Conservation (phyloP, 2,797 vertebrate species). For the Allobates femoralis region DNA sequence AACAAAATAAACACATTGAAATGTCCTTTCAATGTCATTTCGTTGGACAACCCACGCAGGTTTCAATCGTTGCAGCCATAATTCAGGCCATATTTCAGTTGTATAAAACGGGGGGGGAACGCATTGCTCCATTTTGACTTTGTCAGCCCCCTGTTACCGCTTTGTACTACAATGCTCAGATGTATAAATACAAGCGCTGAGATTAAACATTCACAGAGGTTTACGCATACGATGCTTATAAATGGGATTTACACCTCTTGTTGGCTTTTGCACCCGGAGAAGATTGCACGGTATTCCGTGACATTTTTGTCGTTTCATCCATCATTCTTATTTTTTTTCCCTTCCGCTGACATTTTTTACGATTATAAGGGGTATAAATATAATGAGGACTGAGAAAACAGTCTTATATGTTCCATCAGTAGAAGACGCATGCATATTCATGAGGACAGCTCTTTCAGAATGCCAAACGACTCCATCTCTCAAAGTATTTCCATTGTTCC, state of each 20-base stretch:
- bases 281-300: background rate
- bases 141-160: background rate
- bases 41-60: too few species aligned
- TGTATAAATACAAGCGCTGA: background rate
- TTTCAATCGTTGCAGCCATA: too few species aligned
- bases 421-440: conserved; percentile 29
- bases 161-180: background rate
- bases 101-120: too few species aligned
- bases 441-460: background rate
- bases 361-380: conserved; percentile 30
- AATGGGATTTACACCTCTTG: background rate
- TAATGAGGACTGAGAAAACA: conserved; percentile 24
- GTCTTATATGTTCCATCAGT: conserved; percentile 1
- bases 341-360: background rate
- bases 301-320: conserved; percentile 2
- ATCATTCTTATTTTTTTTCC: conserved; percentile 16
- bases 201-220: background rate
- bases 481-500: conserved; percentile 1
- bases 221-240: background rate
- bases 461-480: background rate
- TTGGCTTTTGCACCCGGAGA: background rate
- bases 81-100: too few species aligned
- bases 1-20: too few species aligned
- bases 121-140: background rate
- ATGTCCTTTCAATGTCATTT: too few species aligned